Base-by-base conservation (phyloP, 1,140 invertebrate genomes). In the Hermatobates lingyangjiaoensis region DNA sequence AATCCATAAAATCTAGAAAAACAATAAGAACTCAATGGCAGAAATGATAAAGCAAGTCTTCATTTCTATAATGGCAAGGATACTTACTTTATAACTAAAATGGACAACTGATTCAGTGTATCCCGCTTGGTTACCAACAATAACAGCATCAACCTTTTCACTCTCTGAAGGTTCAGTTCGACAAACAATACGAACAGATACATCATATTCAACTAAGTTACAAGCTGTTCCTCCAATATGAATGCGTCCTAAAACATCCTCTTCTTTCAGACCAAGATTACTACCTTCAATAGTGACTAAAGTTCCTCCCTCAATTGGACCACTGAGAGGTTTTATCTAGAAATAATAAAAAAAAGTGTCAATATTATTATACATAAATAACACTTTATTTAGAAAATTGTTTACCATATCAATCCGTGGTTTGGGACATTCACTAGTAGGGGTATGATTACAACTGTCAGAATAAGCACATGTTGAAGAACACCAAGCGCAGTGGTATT, bases 301-400 rank as follows among this genome's bases (percentile, higher is more conserved):
- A 21, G 95, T 98, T 1, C 94, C 94, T 25, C 94, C 94, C 72
- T 95, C 87, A 45, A 92, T 78, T 10, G 93, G 95, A 14, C 94
- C 94, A 64, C 84, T 90, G 23, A 89, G 62, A 0, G 94, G 94
- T 65, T 84, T 86, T 57, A 98, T 93, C 80, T 83, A 61, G 27
- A 69, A 65, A 54, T 24, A 28, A 38, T 10, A 49, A 23, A 39
- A 1, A 23, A 27, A 21, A 34, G 12, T 18, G 12, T 10, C 3
- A 5, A 20, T 27, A 50, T n/a, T 46, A 14, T 14, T 25, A 46
- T 24, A 46, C 21, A 34, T 15, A 34, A 15, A 34, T 7, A 34
- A 34, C 28, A 10, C 40, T 44, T 44, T 44, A 44, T 18, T 12
- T 34, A 10, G 20, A 20, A 44, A 20, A 46, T 24, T 23, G 58